Percentiles rank a stretch among this genome's conserved stretches.
These are phyloP conservation scores for Centropus unirufus DNA, from an alignment of 2,113 vertebrate genomes.

Conservation along the genomic window DNA sequence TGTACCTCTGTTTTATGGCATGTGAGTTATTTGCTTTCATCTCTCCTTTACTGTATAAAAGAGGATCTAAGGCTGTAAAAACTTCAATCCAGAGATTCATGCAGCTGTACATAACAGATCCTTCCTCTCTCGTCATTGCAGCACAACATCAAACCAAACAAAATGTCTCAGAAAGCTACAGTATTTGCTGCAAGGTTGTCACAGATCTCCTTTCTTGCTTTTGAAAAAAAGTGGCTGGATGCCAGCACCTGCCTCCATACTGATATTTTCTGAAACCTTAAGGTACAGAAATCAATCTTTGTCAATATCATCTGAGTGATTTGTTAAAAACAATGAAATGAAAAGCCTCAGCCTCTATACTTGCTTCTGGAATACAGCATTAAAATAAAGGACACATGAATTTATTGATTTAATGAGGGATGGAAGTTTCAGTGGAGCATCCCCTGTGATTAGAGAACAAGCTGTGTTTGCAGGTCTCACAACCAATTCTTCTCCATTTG, in stretches of 20 bases:
- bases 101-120: constrained; percentile 79
- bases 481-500: constrained; percentile 22
- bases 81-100: constrained; percentile 80
- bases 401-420: constrained; percentile 81
- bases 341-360: constrained; percentile 64
- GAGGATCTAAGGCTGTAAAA: constrained; percentile 80
- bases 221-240: constrained; percentile 73
- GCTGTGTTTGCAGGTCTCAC: constrained; percentile 15
- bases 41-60: constrained; percentile 78
- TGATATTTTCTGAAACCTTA: constrained; percentile 78
- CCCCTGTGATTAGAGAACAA: constrained; percentile 35
- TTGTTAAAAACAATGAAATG: constrained; percentile 76
- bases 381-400: constrained; percentile 79
- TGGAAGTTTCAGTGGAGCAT: constrained; percentile 27
- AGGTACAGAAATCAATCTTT: constrained; percentile 79
- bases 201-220: constrained; percentile 48
- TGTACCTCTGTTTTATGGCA: constrained; percentile 79
- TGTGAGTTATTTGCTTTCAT: constrained; percentile 80
- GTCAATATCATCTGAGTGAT: constrained; percentile 68
- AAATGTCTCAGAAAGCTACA: constrained; percentile 79
- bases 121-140: constrained; percentile 76
- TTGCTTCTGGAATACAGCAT: constrained; percentile 65
- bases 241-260: constrained; percentile 76
- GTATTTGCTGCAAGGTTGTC: constrained; percentile 69
- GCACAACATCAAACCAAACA: constrained; percentile 80